These are phyloP conservation scores for Drosophila suzukii DNA, from an alignment of 1,140 invertebrate genomes.

Conservation along the genomic window DNA sequence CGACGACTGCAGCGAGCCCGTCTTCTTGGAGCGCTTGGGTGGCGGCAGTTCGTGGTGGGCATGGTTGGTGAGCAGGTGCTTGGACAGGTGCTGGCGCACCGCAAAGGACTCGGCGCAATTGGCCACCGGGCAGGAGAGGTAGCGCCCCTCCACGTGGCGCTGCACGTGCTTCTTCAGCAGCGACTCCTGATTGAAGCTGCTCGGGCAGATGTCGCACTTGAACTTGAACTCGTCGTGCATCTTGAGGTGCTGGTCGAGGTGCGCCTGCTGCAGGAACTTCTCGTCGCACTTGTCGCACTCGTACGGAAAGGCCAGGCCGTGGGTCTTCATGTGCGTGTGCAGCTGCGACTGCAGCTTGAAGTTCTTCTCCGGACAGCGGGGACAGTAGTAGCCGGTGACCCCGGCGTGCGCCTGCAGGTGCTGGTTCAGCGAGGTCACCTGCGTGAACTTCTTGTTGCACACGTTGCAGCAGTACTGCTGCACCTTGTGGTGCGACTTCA, in stretches of 20 bases:
- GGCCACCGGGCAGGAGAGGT: slow-evolving; percentile 79
- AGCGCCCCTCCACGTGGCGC: slow-evolving; percentile 82
- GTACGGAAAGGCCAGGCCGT: slow-evolving; percentile 79
- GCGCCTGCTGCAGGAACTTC: slow-evolving; percentile 83
- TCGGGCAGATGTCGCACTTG: slow-evolving; percentile 83
- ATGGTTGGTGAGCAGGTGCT: slow-evolving; percentile 81
- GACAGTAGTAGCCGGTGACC: slow-evolving; percentile 82
- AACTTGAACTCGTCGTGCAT: slow-evolving; percentile 84
- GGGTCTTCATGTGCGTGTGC: slow-evolving; percentile 84
- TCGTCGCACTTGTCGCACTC: slow-evolving; percentile 83
- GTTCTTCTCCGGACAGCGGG: slow-evolving; percentile 83
- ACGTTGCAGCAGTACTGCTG: slow-evolving; percentile 84
- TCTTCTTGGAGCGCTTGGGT: slow-evolving; percentile 82
- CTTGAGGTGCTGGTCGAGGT: slow-evolving; percentile 80
- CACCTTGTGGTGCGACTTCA: slow-evolving; percentile 84
- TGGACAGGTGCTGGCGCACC: slow-evolving; percentile 82
- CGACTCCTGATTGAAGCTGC: slow-evolving; percentile 82
- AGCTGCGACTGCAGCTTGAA: slow-evolving; percentile 83
- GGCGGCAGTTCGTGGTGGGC: slow-evolving; percentile 80
- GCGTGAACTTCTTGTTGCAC: slow-evolving; percentile 83
- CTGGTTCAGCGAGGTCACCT: slow-evolving; percentile 84
- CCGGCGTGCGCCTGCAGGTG: slow-evolving; percentile 83
- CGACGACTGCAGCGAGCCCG: slow-evolving; percentile 66
- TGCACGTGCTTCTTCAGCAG: slow-evolving; percentile 84
- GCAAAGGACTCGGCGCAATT: slow-evolving; percentile 82